Evolutionary conservation across 1,140 invertebrate species (phyloP), one percentile per base, ranked within the genome.

Genomic region (Drosophila virilis): DNA sequence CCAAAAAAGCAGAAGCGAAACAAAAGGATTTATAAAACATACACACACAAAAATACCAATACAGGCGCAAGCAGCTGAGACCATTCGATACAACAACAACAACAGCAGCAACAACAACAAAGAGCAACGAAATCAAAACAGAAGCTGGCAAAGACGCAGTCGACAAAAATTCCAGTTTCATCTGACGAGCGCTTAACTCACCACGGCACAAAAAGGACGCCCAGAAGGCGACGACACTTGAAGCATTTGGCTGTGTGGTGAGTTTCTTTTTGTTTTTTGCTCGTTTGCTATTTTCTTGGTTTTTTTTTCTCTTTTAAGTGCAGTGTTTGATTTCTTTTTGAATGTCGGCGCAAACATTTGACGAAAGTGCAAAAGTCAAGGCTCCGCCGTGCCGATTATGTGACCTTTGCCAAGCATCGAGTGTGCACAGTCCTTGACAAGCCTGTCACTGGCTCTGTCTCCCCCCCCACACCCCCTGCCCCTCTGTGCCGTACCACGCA

Each of bases 291-390:
- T 2, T 43, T 60, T 45, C 52, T 67, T 43, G 6, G 38, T 32
- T 32, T 54, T 35, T n/a, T 57, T 45, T 17, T 13, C 17, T 22
- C 1, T 71, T 38, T 42, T 48, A 42, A 43, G 28, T 57, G 71
- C 58, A 74, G 38, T 62, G 13, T 61, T 73, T 54, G 51, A 46
- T 46, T 13, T 35, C 54, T 62, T 37, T 35, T 45, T 38, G 46
- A 46, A 40, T 12, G 6, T 13, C 50, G 50, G 13, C 33, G 74
- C 55, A 77, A 81, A 77, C 77, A 78, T 86, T 85, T 67, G 68
- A 66, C 48, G 65, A 77, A 78, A 88, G 84, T 88, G 84, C 80
- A 88, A 88, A 88, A 88, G 84, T 88, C 83, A 88, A 89, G 83
- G 83, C 84, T 82, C 80, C 77, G 64, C 50, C 64, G 65, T 52